Percentiles rank a stretch among this genome's conserved stretches.
Evolutionary conservation across 1,140 invertebrate species (phyloP).

Genomic region (Bemisia tabaci): DNA sequence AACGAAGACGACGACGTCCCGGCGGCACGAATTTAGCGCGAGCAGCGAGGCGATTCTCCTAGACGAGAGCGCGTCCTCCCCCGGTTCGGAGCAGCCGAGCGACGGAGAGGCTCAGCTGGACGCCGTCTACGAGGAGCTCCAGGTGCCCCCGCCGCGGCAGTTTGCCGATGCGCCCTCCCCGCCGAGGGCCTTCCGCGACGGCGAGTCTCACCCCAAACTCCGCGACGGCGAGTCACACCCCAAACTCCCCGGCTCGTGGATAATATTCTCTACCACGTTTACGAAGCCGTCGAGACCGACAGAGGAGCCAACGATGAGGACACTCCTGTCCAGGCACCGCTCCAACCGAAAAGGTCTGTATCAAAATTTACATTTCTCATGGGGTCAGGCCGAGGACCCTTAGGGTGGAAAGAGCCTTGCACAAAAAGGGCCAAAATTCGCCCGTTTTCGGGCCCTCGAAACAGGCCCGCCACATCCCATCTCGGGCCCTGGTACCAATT

Average conservation of each 20-base stretch:
- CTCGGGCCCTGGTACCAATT: too few species aligned
- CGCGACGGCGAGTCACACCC: too few species aligned
- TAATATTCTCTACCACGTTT: conserved; percentile 67
- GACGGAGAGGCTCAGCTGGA: conserved; percentile 24
- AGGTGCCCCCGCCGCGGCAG: conserved; percentile 64
- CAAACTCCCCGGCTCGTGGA: conserved; percentile 44
- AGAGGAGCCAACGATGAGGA: too few species aligned
- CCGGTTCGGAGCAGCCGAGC: background rate
- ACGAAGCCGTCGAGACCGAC: conserved; percentile 47
- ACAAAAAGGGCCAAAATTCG: too few species aligned
- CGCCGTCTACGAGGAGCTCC: conserved; percentile 56
- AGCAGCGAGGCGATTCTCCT: background rate
- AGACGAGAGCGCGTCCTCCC: conserved; percentile 22
- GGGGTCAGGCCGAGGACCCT: too few species aligned
- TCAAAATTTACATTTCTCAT: too few species aligned
- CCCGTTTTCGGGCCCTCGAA: too few species aligned
- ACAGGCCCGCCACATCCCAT: too few species aligned
- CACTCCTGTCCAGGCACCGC: too few species aligned
- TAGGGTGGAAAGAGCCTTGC: too few species aligned
- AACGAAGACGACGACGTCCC: conserved; percentile 30
- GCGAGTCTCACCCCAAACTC: conserved; percentile 33
- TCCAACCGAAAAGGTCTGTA: too few species aligned
- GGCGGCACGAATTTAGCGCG: conserved; percentile 16
- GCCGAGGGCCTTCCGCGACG: conserved; percentile 55
- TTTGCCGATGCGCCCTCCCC: conserved; percentile 48